phyloP scores from a whole-genome alignment of 2,113 vertebrate species.

The Gobius niger region DNA sequence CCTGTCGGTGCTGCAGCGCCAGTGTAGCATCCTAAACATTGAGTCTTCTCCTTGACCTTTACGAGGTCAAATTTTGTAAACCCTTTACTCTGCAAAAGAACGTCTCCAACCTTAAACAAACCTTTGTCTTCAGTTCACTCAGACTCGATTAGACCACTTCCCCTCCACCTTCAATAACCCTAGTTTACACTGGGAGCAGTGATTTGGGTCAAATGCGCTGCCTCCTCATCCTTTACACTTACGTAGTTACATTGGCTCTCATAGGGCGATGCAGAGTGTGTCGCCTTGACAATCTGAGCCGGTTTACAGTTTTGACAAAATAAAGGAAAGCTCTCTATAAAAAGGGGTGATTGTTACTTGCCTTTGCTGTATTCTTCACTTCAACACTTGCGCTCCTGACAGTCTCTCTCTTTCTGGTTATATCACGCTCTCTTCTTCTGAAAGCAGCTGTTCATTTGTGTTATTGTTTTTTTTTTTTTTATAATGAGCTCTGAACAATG shows the following conservation, averaged over 20 bases:
- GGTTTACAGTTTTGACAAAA: conserved; percentile 60
- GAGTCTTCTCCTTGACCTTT: conserved; percentile 19
- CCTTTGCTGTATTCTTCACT: conserved; percentile 25
- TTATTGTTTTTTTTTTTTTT: conserved; percentile 64
- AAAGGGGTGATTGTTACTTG: conserved; percentile 55
- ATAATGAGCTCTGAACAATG: conserved; percentile 89
- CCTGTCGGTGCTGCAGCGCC: conserved; percentile 49
- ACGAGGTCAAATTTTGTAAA: conserved; percentile 31
- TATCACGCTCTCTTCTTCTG: conserved; percentile 74
- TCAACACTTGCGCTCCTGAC: conserved; percentile 28
- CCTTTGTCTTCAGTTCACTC: conserved; percentile 24
- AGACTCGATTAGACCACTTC: conserved; percentile 5
- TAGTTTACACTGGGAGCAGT: conserved; percentile 50
- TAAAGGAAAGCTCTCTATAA: neutral
- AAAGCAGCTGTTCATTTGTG: conserved; percentile 83
- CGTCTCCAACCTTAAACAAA: conserved; percentile 44
- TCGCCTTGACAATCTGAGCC: conserved; percentile 75
- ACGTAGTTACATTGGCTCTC: conserved; percentile 29
- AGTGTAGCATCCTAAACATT: conserved; percentile 47
- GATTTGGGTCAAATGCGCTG: conserved; percentile 7
- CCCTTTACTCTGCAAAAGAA: conserved; percentile 58
- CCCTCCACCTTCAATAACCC: conserved; percentile 8
- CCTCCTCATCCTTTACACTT: conserved; percentile 6
- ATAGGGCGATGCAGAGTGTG: conserved; percentile 49
- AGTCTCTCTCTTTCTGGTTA: conserved; percentile 40